A percentile compares a stretch with the other conserved stretches of the same genome.
phyloP scores from a whole-genome alignment of 2,113 vertebrate genomes.

The Haemorhous mexicanus region DNA sequence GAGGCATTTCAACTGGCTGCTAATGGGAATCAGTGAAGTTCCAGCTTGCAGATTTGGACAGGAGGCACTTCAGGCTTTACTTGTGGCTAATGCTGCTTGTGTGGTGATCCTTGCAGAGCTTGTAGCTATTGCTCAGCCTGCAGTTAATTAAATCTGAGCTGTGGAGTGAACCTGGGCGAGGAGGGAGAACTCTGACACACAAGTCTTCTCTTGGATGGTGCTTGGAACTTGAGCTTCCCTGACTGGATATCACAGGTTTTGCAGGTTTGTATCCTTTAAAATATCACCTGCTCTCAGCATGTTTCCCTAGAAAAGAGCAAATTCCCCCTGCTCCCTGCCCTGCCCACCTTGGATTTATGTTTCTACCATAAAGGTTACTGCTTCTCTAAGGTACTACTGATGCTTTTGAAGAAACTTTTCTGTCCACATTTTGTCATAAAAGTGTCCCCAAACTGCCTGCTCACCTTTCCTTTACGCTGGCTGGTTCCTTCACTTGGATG shows the following conservation, averaged over 20 bases:
- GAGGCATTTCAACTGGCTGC: not conserved
- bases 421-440: not conserved
- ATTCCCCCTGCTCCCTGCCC: not conserved
- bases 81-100: not conserved
- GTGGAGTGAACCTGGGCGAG: not conserved
- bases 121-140: not conserved
- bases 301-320: not conserved
- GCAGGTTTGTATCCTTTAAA: not conserved
- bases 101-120: not conserved
- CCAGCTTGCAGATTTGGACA: not conserved
- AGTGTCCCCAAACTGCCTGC: not conserved
- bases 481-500: not conserved
- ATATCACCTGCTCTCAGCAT: not conserved
- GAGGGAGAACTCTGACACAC: not conserved
- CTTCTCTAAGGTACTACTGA: not conserved
- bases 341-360: not conserved
- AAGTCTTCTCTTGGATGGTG: not conserved
- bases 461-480: not conserved
- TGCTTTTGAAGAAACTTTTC: not conserved
- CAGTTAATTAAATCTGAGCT: not conserved
- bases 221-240: not conserved
- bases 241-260: not conserved
- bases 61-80: not conserved
- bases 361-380: not conserved
- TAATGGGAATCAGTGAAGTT: not conserved